Conservation (phyloP, 2,113 vertebrate species). For the Chrysemys picta region DNA sequence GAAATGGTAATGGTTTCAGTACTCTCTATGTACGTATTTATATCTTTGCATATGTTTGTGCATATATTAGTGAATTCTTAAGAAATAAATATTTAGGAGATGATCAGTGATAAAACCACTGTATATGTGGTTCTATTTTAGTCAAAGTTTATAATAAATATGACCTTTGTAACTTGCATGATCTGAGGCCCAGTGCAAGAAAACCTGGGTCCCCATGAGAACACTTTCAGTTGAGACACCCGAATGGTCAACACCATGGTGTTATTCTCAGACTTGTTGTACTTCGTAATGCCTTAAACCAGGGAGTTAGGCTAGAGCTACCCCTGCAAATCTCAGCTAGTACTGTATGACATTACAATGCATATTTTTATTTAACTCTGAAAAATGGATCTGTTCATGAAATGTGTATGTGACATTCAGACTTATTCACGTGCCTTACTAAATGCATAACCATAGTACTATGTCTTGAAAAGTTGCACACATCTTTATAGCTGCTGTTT, state of each 20-base stretch:
- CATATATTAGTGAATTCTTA: background rate
- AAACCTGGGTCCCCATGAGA: rapidly evolving
- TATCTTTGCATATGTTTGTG: background rate
- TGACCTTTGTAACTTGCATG: rapidly evolving
- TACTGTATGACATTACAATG: background rate
- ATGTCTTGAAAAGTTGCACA: background rate
- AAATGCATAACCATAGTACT: background rate
- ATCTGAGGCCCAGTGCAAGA: background rate
- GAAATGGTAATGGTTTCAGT: background rate
- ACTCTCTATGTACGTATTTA: background rate
- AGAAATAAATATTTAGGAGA: rapidly evolving
- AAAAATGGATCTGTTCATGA: background rate
- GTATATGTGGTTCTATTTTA: background rate
- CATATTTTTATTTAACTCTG: background rate
- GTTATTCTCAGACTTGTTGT: background rate
- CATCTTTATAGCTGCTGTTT: background rate
- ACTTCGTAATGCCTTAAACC: background rate
- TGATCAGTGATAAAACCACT: background rate
- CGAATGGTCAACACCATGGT: background rate
- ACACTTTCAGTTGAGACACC: rapidly evolving
- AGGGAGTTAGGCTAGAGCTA: background rate
- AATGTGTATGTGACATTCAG: background rate
- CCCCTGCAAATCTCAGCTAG: background rate
- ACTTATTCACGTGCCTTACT: background rate
- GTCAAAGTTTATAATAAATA: background rate